Base-by-base conservation (phyloP, 2,888 invertebrate species). In the Copidosoma aretas region DNA sequence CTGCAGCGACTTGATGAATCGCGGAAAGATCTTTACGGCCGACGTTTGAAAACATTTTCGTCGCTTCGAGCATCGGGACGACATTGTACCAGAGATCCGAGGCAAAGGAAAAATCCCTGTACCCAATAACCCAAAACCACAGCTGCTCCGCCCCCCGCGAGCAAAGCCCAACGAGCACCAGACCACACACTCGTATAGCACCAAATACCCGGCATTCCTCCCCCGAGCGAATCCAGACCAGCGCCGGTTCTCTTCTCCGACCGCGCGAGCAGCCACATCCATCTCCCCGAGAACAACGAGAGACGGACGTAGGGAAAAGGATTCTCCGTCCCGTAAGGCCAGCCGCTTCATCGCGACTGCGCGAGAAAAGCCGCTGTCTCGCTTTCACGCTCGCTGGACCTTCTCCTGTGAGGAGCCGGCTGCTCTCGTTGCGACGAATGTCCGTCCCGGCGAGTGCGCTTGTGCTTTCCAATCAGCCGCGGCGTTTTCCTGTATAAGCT, bases 371-470 rank as follows among this genome's bases (percentile, higher is more conserved):
- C 4, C 1, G 43, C 32, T 61, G 53, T 65, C 67, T 53, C 58
- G 67, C 62, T 67, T 67, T 67, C 67, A 67, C 62, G 67, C 67
- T 67, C 62, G 58, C 67, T 62, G 62, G 67, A 62, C 67, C 46
- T 63, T 19, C 43, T 46, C 51, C 57, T 32, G 10, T n/a, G n/a
- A n/a, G n/a, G n/a, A n/a, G n/a, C 56, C 19, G 32, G 58, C 22
- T 15, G 39, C 58, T 25, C 57, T n/a, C 46, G 19, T 10, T 61
- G 5, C 14, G 10, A 24, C 14, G 10, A 24, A 25, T 19, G 17
- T 25, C 19, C 53, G 41, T 61, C 59, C 43, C 32, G 32, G 32
- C 32, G 32, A 32, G 32, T 8, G 32, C 8, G 32, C 8, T 32
- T 32, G 8, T 8, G 32, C 32, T 32, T 32, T 32, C 32, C 32